A percentile compares a stretch with the other conserved stretches of the same genome.
phyloP scores from a whole-genome alignment of 2,888 invertebrate genomes.

The Tanytarsus gracilentus region DNA sequence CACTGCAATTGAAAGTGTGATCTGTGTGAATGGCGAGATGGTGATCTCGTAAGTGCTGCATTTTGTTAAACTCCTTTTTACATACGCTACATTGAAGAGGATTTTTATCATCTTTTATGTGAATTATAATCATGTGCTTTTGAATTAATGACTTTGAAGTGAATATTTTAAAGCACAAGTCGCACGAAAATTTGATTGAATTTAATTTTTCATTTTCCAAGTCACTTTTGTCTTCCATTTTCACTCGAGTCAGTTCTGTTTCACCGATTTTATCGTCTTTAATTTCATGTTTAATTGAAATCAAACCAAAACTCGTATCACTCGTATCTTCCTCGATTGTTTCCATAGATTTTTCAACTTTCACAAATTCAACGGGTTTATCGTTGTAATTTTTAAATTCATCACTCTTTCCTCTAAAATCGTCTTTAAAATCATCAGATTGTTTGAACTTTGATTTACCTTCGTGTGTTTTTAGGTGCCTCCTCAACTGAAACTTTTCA shows the following conservation, averaged over 20 bases:
- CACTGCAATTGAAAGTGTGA: no score
- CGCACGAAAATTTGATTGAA: neutral
- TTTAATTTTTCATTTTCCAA: neutral
- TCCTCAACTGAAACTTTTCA: neutral
- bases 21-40: no score
- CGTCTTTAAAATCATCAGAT: neutral
- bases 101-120: neutral
- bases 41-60: no score
- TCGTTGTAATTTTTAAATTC: neutral
- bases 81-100: no score
- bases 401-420: neutral
- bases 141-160: neutral
- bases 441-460: neutral
- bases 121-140: neutral
- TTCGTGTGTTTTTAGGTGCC: neutral
- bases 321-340: no score
- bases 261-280: no score
- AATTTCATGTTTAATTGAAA: no score
- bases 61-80: no score
- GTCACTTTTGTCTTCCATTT: neutral
- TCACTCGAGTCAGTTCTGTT: no score
- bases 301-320: no score
- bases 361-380: no score
- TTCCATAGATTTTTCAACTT: no score
- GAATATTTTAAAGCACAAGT: neutral